Evolutionary conservation across 2,888 invertebrate genomes (phyloP).

Genomic region (Physocephala rufipes): DNA sequence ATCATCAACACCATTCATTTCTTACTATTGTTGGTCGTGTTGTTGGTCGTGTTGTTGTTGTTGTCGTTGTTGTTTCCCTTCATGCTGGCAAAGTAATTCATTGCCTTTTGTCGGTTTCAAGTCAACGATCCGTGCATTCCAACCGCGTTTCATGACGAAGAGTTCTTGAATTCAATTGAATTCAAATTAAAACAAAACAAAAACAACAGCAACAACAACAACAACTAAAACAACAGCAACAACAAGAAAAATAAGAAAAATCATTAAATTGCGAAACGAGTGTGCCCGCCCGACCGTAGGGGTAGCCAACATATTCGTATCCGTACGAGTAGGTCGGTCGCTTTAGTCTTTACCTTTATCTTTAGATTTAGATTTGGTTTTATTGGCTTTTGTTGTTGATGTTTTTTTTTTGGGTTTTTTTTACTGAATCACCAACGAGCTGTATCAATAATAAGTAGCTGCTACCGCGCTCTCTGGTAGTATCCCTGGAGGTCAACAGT

Average conservation of each 20-base stretch:
- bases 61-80: no score
- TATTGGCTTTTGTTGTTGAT: neutral
- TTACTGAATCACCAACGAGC: neutral
- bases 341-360: neutral
- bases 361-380: neutral
- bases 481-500: conserved; percentile 31
- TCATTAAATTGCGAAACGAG: neutral
- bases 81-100: no score
- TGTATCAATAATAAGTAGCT: neutral
- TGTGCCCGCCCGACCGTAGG: neutral
- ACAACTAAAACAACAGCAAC: no score
- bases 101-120: no score
- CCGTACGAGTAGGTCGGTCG: neutral
- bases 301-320: neutral
- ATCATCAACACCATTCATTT: neutral
- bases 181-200: no score
- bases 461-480: conserved; percentile 29
- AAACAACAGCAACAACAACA: no score
- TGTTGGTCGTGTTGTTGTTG: no score
- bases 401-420: neutral
- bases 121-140: no score
- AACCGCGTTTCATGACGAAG: no score
- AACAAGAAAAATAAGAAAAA: no score
- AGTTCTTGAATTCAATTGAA: no score
- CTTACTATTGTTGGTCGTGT: neutral